Evolutionary conservation across 2,797 vertebrate species (phyloP), one percentile per base, ranked within the genome.

Genomic region (Melopsittacus undulatus): DNA sequence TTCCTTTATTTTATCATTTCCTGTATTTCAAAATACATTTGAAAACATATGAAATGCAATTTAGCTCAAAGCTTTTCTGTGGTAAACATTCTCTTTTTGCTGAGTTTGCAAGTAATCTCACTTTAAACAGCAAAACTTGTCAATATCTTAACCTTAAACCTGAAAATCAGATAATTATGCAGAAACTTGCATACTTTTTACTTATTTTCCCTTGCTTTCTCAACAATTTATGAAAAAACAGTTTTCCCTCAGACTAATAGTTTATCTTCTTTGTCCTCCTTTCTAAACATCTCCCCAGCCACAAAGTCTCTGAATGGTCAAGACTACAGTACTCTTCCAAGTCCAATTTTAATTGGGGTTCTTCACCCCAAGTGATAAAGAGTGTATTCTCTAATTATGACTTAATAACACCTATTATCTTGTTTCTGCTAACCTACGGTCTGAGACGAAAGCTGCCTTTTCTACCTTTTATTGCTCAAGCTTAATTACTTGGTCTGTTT

Each of bases 301-400:
- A 61, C 32, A 54, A 24, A 22, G 56, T 23, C 13, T 75, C 19
- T 40, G 5, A 9, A 42, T 5, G 4, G 27, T 61, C 30, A 85
- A 54, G 43, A 85, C 43, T 54, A 61, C 9, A 13, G 24, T 0
- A 75, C 19, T 69, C 66, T 78, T 66, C 21, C 83, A 86, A 93
- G 29, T 2, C 1, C 3, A 11, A 1, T 63, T 56, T 52, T 34
- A 70, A 2, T 11, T 51, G 34, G 11, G 9, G 23, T 30, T 36
- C 3, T 46, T 54, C 32, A 42, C 10, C 23, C 62, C 48, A 42
- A 67, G 6, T 23, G 11, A 66, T 26, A 30, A 34, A 68, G 18
- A 26, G 30, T 29, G 24, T 30, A 30, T 16, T 61, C 56, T 20
- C 30, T 8, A 42, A 70, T 29, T 72, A 21, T 57, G 26, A 81